These are phyloP conservation scores for Polymixis flavicincta DNA, from an alignment of 2,888 invertebrate species.

Conservation along the genomic window DNA sequence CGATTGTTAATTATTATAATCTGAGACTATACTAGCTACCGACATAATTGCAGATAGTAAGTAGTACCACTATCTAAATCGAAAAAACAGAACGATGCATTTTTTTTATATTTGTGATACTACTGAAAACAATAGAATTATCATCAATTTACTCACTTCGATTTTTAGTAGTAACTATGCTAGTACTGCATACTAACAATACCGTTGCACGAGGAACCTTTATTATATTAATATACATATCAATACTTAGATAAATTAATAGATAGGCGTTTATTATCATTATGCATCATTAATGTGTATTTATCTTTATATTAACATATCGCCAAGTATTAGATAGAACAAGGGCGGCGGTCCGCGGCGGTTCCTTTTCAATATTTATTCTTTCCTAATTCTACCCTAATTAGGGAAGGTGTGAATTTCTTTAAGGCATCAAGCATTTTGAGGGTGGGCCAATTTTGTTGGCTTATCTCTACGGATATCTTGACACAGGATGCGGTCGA, in stretches of 20 bases:
- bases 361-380: constrained; percentile 83
- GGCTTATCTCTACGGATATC: constrained; percentile 83
- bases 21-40: constrained; percentile 61
- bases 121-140: constrained; percentile 1
- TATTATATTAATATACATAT: constrained; percentile 26
- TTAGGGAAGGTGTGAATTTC: constrained; percentile 90
- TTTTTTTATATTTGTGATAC: neutral
- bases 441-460: constrained; percentile 84
- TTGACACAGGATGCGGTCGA: constrained; percentile 83
- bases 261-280: constrained; percentile 76
- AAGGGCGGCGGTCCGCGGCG: constrained; percentile 64
- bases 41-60: constrained; percentile 33
- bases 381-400: constrained; percentile 86
- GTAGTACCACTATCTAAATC: constrained; percentile 29
- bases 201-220: constrained; percentile 28
- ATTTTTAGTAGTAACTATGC: constrained; percentile 4
- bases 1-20: constrained; percentile 58
- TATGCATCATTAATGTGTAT: constrained; percentile 80
- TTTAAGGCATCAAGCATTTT: constrained; percentile 81
- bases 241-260: constrained; percentile 51
- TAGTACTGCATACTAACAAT: neutral
- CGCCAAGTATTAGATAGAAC: constrained; percentile 73
- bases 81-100: constrained; percentile 17
- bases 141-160: neutral
- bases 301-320: constrained; percentile 79